Conservation (phyloP, 92 coral and sea anemone species). For the Phenganax marumi region DNA sequence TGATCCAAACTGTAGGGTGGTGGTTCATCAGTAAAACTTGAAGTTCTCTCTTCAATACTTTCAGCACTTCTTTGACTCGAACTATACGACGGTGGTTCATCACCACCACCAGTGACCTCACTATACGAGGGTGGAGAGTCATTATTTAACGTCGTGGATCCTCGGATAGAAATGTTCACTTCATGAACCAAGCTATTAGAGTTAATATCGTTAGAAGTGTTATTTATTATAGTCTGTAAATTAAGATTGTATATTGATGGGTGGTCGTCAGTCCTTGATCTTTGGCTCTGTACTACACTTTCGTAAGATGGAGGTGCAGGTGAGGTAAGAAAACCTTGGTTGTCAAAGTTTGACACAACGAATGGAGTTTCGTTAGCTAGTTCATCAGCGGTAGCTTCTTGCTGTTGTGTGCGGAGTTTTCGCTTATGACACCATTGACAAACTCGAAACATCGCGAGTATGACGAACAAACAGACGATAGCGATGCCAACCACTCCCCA, state of each 20-base stretch:
- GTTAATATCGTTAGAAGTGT: background rate
- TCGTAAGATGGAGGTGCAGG: conserved; percentile 15
- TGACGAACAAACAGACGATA: background rate
- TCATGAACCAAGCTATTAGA: background rate
- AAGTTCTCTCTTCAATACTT: background rate
- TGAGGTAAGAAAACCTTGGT: background rate
- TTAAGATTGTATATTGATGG: background rate
- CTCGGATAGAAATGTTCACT: conserved; percentile 8
- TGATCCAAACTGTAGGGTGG: background rate
- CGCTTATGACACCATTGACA: conserved; percentile 5
- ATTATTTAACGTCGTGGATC: background rate
- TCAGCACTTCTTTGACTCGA: background rate
- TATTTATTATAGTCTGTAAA: conserved; percentile 22
- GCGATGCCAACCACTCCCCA: conserved; percentile 23
- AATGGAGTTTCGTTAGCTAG: background rate
- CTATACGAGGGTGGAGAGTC: conserved; percentile 19
- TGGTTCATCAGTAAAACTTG: conserved; percentile 2
- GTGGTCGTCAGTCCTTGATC: background rate
- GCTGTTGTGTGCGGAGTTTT: background rate
- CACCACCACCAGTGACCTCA: background rate
- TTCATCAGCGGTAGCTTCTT: background rate
- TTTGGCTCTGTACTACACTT: conserved; percentile 14
- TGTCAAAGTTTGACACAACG: background rate
- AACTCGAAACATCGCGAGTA: background rate
- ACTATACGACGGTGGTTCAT: background rate